Base-by-base conservation (phyloP, 1,140 invertebrate genomes). In the Drosophila kikkawai region DNA sequence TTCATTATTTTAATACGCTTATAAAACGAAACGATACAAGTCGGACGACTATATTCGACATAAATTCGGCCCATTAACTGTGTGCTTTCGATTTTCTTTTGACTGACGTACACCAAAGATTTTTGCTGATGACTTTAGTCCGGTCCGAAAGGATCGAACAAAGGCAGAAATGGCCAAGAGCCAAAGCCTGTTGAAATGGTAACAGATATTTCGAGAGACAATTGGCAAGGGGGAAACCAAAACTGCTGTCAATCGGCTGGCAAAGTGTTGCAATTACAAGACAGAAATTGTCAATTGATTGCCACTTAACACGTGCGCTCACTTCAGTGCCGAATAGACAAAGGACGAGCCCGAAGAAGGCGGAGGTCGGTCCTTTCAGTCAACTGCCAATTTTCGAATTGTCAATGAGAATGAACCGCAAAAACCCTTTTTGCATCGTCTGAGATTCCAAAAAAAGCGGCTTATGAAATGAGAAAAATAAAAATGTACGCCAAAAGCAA, bases 251-350 rank as follows among this genome's bases (percentile, higher is more conserved):
- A 36, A 70, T 66, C 64, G 41, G 15, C 32, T 45, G 22, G 65
- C 55, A 80, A 67, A 80, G 79, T 80, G 81, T 80, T 47, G 70
- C 81, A 83, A 80, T 84, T 83, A 84, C 71, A 73, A 58, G 66
- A 48, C 37, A 55, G 39, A 71, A 80, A 74, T 73, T 83, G 65
- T 83, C 82, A 77, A 84, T 85, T 84, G 82, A 77, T 81, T 85
- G 82, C 74, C 82, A 84, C 82, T 84, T 81, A 75, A 67, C 82
- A 84, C 82, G 82, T 75, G 74, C 82, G 73, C 47, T 58, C 74
- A 74, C 82, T 56, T 65, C 48, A 58, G 55, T 13, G 9, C 39
- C 61, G 61, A 42, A 59, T 63, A 41, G 53, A 55, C 47, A 26
- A 75, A 26, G 37, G 48, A 32, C 37, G 15, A 22, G 19, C 13